Evolutionary conservation across 1,140 invertebrate species (phyloP), one percentile per base, ranked within the genome.

Genomic region (Hyles vespertilio): DNA sequence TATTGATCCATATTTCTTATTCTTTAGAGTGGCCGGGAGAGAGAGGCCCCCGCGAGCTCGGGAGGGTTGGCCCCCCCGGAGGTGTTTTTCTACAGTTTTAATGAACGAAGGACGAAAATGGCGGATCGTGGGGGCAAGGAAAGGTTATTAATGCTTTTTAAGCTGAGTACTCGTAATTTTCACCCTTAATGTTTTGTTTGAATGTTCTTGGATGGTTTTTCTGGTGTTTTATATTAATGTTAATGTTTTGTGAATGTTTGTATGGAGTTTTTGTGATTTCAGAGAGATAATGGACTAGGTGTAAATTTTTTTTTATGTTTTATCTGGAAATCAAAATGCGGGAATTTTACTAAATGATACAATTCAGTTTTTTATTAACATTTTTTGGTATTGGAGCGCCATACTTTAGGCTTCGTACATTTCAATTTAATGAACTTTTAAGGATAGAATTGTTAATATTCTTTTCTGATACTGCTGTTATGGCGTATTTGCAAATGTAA

Each of bases 1-100:
- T 87, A 89, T 89, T 84, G 86, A 89, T 89, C 86, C 86, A 89
- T 89, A 89, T 89, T 89, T 89, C 86, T 89, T 89, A 80, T 89
- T 89, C 86, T 89, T 88, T 72, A 87, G 83, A 87, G 82, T 87
- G 80, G 55, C 82, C 81, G 64, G 48, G 67, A 65, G 68, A 60
- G 67, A 8, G 58, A 2, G 12, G 43, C 63, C 59, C 59, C 57
- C 34, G 22, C 0, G 22, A 22, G 22, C 22, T 22, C 32, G 40
- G 50, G 62, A 51, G 56, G 63, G 65, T 53, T 46, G 32, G 57
- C 52, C 58, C 61, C 60, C 70, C 59, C 54, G 58, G 78, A 73
- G 85, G 82, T 80, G 84, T 85, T 89, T 89, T 89, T 89, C 81
- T 87, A 84, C 82, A 87, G 78, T 87, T 87, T 87, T 87, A 85